These are phyloP conservation scores for Lutjanus erythropterus DNA, from an alignment of 2,113 vertebrate species.

Conservation along the genomic window DNA sequence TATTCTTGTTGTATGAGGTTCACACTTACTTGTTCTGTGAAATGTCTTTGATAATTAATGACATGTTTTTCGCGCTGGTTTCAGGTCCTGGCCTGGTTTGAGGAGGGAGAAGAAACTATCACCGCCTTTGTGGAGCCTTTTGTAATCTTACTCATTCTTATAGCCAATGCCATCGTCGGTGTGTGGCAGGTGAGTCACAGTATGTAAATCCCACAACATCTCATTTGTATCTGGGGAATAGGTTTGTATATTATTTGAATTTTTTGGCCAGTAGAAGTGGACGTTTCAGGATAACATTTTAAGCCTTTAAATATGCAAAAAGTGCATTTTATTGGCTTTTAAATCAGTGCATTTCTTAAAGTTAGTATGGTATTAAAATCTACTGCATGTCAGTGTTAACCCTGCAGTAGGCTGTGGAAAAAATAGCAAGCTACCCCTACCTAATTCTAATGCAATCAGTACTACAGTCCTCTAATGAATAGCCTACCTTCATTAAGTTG, in stretches of 20 bases:
- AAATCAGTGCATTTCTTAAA: not conserved
- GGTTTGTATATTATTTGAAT: not conserved
- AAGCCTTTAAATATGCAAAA: not conserved
- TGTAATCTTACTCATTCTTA: slow-evolving; percentile 98
- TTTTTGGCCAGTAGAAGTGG: not conserved
- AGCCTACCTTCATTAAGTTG: not conserved
- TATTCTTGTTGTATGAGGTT: not conserved
- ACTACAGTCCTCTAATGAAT: not conserved
- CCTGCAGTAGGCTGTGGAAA: no score
- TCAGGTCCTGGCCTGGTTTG: slow-evolving; percentile 99
- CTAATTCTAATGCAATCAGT: not conserved
- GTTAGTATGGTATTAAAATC: not conserved
- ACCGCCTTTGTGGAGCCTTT: slow-evolving; percentile 99
- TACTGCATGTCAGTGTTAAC: not conserved
- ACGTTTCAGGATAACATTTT: not conserved
- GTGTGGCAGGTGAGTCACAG: slow-evolving; percentile 94
- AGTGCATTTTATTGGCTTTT: not conserved
- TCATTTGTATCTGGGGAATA: not conserved
- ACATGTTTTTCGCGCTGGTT: not conserved
- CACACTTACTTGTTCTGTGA: not conserved
- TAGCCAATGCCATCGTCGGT: slow-evolving; percentile 98
- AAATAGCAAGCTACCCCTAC: fast-evolving
- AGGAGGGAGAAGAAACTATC: slow-evolving; percentile 99
- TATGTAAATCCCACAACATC: not conserved
- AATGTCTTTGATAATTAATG: not conserved